Base-by-base conservation (phyloP, 1,140 invertebrate genomes). In the Zaprionus tsacasi region DNA sequence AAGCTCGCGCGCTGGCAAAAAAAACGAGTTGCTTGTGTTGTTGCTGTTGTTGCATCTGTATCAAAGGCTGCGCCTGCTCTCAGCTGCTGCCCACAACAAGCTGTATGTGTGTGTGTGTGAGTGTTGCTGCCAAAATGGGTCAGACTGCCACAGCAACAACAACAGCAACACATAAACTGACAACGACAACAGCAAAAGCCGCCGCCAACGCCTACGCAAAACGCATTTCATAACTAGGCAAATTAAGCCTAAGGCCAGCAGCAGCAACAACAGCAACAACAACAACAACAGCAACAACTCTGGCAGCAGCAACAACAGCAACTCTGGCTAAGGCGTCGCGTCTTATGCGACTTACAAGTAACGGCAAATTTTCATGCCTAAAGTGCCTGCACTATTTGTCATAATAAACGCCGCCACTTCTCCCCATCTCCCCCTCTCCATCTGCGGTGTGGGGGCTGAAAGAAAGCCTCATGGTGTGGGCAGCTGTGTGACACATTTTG, bases 401-500 rank as follows among this genome's bases (percentile, higher is more conserved):
- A 91, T 91, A 91, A 91, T 91, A 87, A 91, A 91, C 79, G 82
- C 76, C 70, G 69, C 10, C 10, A 0, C 33, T 2, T 8, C 33
- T 7, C 33, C 33, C 10, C 33, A 45, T 30, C 54, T 30, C 45
- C 55, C 25, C 27, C 15, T 35, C 13, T 35, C 8, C 30, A 15
- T 17, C 15, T 38, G 21, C 17, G 17, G 56, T 21, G 21, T 21
- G 21, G 21, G 21, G 21, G 21, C 21, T 21, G 17, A 77, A 86
- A 87, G 85, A 89, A 87, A 87, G 77, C 73, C 35, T 30, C 59
- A 59, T 33, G 21, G 33, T 70, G 88, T 91, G 81, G 88, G 88
- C 79, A 69, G 81, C 81, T 68, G 67, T 91, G 78, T 91, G 88
- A 91, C 88, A 91, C 83, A 91, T 91, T 91, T 91, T 91, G 83